Percentiles rank a stretch among this genome's conserved stretches.
Evolutionary conservation across 2,113 vertebrate genomes (phyloP).

Genomic region (Anhinga rufa): DNA sequence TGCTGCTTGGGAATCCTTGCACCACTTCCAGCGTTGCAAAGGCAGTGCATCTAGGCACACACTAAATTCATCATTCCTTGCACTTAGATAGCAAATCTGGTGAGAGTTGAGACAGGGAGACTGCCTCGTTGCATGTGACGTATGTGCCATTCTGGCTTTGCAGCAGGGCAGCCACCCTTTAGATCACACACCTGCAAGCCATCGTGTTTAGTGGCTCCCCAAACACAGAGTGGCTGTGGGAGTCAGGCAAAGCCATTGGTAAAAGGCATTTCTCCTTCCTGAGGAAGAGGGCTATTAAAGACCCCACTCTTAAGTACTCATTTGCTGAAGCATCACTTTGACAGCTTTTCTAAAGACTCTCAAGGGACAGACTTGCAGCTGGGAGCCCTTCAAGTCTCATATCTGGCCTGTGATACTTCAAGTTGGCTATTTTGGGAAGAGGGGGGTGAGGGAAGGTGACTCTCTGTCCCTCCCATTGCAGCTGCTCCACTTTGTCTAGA

Average conservation of each 20-base stretch:
- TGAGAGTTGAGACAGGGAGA: not conserved
- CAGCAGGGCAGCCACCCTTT: not conserved
- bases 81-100: not conserved
- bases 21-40: not conserved
- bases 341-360: not conserved
- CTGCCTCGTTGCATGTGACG: not conserved
- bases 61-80: not conserved
- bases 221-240: not conserved
- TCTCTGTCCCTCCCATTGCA: not conserved
- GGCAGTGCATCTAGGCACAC: not conserved
- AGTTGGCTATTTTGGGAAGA: slow-evolving; percentile 17
- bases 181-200: not conserved
- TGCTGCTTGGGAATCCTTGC: not conserved
- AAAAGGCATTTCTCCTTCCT: not conserved
- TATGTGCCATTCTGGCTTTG: not conserved
- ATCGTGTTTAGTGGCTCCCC: not conserved
- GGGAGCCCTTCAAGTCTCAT: slow-evolving; percentile 34
- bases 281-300: not conserved
- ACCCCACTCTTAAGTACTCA: not conserved
- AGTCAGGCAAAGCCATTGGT: not conserved
- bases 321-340: slow-evolving; percentile 9
- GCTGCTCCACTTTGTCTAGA: not conserved
- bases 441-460: not conserved
- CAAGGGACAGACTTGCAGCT: slow-evolving; percentile 17
- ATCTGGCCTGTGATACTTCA: not conserved